These are phyloP conservation scores for Liasis olivaceus DNA, from an alignment of 2,797 vertebrate species.

Conservation along the genomic window DNA sequence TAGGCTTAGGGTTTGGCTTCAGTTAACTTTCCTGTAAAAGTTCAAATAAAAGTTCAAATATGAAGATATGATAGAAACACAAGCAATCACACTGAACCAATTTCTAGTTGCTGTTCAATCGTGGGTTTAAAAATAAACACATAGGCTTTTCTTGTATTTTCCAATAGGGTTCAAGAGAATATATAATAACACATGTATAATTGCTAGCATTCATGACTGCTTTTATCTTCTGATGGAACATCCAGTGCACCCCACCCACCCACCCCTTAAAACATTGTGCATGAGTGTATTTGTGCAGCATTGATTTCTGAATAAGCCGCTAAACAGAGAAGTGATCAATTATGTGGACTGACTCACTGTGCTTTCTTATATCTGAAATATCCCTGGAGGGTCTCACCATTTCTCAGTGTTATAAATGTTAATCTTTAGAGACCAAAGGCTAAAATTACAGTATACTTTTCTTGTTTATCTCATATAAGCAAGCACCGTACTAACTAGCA, in stretches of 20 bases:
- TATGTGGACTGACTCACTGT: conserved; percentile 84
- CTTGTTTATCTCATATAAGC: conserved; percentile 50
- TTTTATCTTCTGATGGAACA: conserved; percentile 40
- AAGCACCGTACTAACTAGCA: conserved; percentile 24
- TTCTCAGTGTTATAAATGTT: conserved; percentile 85
- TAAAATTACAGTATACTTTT: conserved; percentile 77
- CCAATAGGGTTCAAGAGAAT: conserved; percentile 30
- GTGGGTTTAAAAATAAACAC: conserved; percentile 49
- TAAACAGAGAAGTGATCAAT: conserved; percentile 85
- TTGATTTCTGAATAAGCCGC: conserved; percentile 81
- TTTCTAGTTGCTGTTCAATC: conserved; percentile 42
- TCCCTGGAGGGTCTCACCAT: conserved; percentile 81
- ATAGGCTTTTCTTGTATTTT: conserved; percentile 27
- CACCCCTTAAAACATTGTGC: neutral
- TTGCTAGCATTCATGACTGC: conserved; percentile 8
- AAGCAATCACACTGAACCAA: conserved; percentile 47
- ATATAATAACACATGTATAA: conserved; percentile 40
- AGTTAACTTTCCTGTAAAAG: conserved; percentile 2
- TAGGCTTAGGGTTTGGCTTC: neutral
- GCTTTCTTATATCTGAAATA: conserved; percentile 81
- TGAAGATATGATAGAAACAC: conserved; percentile 39
- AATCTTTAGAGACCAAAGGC: conserved; percentile 83
- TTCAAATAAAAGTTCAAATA: conserved; percentile 1
- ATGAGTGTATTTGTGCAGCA: conserved; percentile 52
- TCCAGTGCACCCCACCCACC: neutral